These are phyloP conservation scores for Pomatorhinus ruficollis DNA, from an alignment of 2,113 vertebrate genomes.

Conservation along the genomic window DNA sequence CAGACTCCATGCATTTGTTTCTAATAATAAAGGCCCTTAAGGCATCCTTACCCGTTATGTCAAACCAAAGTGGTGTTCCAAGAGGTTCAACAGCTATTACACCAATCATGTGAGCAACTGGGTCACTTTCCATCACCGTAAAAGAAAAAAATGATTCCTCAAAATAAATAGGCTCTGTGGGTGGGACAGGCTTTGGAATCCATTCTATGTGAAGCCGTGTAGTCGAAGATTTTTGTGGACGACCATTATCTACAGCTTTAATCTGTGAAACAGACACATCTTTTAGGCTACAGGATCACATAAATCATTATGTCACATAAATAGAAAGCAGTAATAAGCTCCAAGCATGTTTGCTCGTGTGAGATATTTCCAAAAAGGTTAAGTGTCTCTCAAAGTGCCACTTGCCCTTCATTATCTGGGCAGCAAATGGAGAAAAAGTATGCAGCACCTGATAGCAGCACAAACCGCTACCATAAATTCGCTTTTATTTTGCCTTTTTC, in stretches of 20 bases:
- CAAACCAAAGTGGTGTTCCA: conserved; percentile 91
- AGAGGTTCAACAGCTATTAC: conserved; percentile 88
- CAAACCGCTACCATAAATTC: neutral
- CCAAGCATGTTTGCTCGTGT: neutral
- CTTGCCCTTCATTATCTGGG: conserved; percentile 38
- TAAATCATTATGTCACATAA: conserved; percentile 15
- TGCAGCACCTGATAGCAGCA: neutral
- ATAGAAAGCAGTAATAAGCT: neutral
- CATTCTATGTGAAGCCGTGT: conserved; percentile 95
- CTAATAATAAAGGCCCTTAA: conserved; percentile 2
- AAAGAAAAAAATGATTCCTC: conserved; percentile 90
- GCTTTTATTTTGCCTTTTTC: conserved; percentile 6
- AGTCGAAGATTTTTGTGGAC: conserved; percentile 92
- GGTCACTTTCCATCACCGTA: conserved; percentile 97
- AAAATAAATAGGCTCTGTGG: conserved; percentile 81
- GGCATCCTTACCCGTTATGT: conserved; percentile 87
- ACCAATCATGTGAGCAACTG: conserved; percentile 95
- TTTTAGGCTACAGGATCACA: conserved; percentile 2
- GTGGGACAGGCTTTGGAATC: conserved; percentile 87
- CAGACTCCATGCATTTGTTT: neutral
- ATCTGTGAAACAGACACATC: conserved; percentile 79
- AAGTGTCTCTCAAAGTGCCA: conserved; percentile 37
- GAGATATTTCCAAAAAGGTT: conserved; percentile 10
- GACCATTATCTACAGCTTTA: conserved; percentile 97
- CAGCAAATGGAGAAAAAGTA: conserved; percentile 26